These are phyloP conservation scores for Lampris megalopsis DNA, from an alignment of 2,113 vertebrate genomes.

Conservation along the genomic window DNA sequence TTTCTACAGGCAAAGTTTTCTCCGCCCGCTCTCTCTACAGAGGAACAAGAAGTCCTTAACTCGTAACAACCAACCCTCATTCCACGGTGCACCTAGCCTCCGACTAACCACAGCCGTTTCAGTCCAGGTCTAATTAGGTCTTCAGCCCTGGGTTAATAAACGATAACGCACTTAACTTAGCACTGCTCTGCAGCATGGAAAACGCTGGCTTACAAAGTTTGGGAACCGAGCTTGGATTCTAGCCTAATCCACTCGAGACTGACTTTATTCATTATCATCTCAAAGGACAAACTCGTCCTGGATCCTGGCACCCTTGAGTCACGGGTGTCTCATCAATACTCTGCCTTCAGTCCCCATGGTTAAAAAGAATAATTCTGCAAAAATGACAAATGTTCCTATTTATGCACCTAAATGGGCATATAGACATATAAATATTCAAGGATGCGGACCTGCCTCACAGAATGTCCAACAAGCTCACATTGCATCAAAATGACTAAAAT, in stretches of 20 bases:
- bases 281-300: not conserved
- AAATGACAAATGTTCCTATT: slow-evolving; percentile 2
- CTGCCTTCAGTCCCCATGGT: slow-evolving; percentile 1
- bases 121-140: not conserved
- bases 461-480: not conserved
- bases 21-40: not conserved
- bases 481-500: slow-evolving; percentile 1
- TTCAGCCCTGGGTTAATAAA: not conserved
- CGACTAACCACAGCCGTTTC: not conserved
- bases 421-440: slow-evolving; percentile 5
- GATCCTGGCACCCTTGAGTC: not conserved
- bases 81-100: not conserved
- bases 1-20: slow-evolving; percentile 2
- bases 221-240: not conserved
- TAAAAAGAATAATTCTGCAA: slow-evolving; percentile 8
- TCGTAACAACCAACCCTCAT: not conserved
- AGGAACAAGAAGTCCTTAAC: not conserved
- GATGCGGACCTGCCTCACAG: not conserved
- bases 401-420: not conserved
- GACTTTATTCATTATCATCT: not conserved
- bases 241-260: not conserved
- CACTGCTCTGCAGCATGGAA: not conserved
- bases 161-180: not conserved
- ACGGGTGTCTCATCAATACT: not conserved
- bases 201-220: not conserved